Evolutionary conservation across 2,113 vertebrate species (phyloP).

Genomic region (Jacana jacana): DNA sequence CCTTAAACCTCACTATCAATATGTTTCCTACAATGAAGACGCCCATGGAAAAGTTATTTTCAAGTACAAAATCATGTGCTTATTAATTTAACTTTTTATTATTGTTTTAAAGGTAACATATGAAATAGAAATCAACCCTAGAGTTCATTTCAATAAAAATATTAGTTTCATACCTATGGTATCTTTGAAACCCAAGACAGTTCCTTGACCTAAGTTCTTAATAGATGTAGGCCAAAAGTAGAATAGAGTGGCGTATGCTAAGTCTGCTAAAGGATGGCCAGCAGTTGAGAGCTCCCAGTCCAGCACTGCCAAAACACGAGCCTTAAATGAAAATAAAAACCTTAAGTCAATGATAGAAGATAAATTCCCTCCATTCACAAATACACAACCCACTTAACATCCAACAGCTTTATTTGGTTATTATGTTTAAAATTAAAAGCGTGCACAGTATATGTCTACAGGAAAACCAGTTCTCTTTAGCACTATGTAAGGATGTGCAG

Average conservation of each 20-base stretch:
- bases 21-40: not conserved
- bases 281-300: slow-evolving; percentile 96
- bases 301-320: slow-evolving; percentile 86
- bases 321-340: slow-evolving; percentile 69
- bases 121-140: not conserved
- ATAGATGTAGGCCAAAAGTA: slow-evolving; percentile 76
- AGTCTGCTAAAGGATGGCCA: slow-evolving; percentile 87
- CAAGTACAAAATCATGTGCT: not conserved
- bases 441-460: not conserved
- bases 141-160: not conserved
- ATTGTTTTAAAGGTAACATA: not conserved
- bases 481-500: not conserved
- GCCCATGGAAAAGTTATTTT: not conserved
- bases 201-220: not conserved
- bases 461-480: not conserved
- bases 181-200: not conserved
- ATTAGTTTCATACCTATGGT: slow-evolving; percentile 59
- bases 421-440: not conserved
- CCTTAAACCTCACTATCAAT: not conserved
- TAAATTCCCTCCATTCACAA: not conserved
- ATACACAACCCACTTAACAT: not conserved
- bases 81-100: not conserved
- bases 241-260: slow-evolving; percentile 80
- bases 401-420: not conserved
- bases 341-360: not conserved